Evolutionary conservation across 1,140 invertebrate species (phyloP), one percentile per base, ranked within the genome.

Genomic region (Acyrthosiphon pisum): DNA sequence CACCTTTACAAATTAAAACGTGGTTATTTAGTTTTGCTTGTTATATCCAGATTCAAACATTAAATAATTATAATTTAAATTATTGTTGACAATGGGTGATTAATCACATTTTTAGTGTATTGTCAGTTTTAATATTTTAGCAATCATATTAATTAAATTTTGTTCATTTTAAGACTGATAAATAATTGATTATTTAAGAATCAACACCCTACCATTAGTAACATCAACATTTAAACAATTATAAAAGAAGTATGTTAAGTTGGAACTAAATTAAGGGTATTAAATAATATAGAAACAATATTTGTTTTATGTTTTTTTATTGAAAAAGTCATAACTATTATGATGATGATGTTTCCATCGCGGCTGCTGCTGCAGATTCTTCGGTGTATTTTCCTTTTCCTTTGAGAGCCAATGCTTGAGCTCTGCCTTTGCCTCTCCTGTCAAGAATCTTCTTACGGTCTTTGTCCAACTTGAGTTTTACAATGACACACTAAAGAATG

Each of bases 331-430:
- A 90, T 83, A 93, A 93, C 88, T 83, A 93, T 83, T 90, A 83
- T 0, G 92, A 60, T 30, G 92, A 46, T 41, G 87, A 84, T 81
- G 93, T 81, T 44, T 89, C 89, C 89, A 90, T 89, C 30, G 96
- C 89, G 95, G 97, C 97, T 94, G 97, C 96, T 91, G 96, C 96
- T 87, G 96, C 96, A 93, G 97, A 97, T 95, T 99, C 99, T 96
- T 99, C 99, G 88, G 98, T 99, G 96, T 99, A 99, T 96, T 99
- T 99, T 94, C 99, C 99, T 96, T 99, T 99, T 95, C 99, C 98
- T 96, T 99, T 99, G 94, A 98, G 98, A 93, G 93, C 93, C 37
- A 93, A 90, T 22, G 94, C 94, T 53, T 97, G 97, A 94, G 97
- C 96, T 94, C 98, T 97, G 94, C 98, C 98, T 95, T 98, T 98